Evolutionary conservation across 2,113 vertebrate species (phyloP), one percentile per base, ranked within the genome.

Genomic region (Entelurus aequoreus): DNA sequence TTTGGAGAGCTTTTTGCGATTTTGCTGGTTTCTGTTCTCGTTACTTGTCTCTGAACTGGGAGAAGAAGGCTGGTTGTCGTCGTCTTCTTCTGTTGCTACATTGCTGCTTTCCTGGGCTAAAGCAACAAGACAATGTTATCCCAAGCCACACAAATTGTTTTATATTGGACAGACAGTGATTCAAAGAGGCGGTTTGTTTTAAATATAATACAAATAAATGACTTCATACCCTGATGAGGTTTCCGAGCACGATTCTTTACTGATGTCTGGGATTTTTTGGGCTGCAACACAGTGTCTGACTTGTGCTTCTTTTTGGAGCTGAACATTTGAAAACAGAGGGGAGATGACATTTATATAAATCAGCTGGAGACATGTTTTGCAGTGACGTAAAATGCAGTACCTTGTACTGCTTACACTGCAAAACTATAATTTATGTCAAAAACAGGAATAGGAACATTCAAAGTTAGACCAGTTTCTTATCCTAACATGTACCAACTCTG

Each of bases 261-360:
- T 81, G 91, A 86, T 84, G 91, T 88, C 80, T 90, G 78, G 85
- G 92, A 88, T 86, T 90, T 90, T 92, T 92, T 94, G 64, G 81
- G 85, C 89, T 93, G 94, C 68, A 90, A 90, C 64, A 87, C 86
- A 87, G 92, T 97, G 76, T 88, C 87, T 84, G 91, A 92, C 79
- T 94, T 96, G 80, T 94, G 91, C 81, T 95, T 95, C 74, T 92
- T 92, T 92, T 94, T 97, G 13, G 93, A 91, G 71, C 95, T 98
- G 69, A 21, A 88, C 54, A 72, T 44, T 71, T 57, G 74, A 58
- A 48, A 21, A 76, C 19, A 70, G 49, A 68, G 21, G 28, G 28
- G 15, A 54, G 21, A 28, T 15, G 2, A 15, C 5, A 15, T 54
- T 54, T 37, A 36, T 28, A 28, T 13, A 14, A 8, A 28, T 36